phyloP scores from a whole-genome alignment of 2,113 vertebrate genomes.

The Recurvirostra avosetta region DNA sequence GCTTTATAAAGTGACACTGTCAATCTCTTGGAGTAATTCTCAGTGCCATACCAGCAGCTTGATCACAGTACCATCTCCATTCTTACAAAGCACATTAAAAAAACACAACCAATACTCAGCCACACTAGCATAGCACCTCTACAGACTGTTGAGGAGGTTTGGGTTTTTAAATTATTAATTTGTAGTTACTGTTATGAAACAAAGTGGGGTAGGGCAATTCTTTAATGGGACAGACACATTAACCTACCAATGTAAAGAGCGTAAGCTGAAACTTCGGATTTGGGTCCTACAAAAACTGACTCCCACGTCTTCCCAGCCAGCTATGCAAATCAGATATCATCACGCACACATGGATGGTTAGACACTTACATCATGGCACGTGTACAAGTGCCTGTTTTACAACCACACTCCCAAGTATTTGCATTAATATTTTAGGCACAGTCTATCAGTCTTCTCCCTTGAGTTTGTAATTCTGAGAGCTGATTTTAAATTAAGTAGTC shows the following conservation, averaged over 20 bases:
- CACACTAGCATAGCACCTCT: background rate
- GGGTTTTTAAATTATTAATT: background rate
- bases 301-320: background rate
- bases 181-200: background rate
- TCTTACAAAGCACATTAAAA: background rate
- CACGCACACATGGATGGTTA: background rate
- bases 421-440: background rate
- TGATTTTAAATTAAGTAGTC: background rate
- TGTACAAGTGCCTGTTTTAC: background rate
- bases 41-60: background rate
- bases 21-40: background rate
- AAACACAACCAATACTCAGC: rapidly evolving
- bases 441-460: background rate
- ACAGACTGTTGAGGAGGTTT: background rate
- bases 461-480: background rate
- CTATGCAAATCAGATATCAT: background rate
- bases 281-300: background rate
- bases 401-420: background rate
- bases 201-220: background rate
- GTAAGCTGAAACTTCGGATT: background rate
- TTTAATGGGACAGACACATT: background rate
- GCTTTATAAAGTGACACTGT: background rate
- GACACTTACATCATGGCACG: background rate
- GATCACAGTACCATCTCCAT: background rate
- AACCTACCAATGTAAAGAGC: background rate